A percentile compares a stretch with the other conserved stretches of the same genome.
phyloP scores from a whole-genome alignment of 1,140 invertebrate species.

The Globodera rostochiensis region DNA sequence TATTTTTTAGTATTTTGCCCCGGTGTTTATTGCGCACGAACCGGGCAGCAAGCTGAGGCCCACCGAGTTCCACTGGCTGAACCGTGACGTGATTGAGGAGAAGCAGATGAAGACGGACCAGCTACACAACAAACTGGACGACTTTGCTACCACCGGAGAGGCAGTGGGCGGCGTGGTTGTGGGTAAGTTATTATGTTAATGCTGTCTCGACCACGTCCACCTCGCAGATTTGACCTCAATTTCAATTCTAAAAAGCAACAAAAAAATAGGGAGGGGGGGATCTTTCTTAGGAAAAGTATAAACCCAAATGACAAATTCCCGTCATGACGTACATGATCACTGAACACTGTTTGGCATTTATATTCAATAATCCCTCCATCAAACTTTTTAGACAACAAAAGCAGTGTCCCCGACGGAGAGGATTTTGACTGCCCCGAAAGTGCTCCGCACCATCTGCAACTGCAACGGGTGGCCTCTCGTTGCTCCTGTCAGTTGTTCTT shows the following conservation, averaged over 20 bases:
- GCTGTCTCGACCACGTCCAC: neutral
- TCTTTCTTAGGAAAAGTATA: no score
- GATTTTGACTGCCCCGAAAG: neutral
- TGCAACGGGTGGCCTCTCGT: constrained; percentile 91
- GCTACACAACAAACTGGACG: constrained; percentile 50
- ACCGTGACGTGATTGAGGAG: constrained; percentile 66
- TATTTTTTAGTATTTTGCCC: constrained; percentile 80
- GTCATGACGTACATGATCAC: no score
- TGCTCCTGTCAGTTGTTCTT: constrained; percentile 98
- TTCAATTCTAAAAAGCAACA: neutral
- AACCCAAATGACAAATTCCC: no score
- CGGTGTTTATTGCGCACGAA: constrained; percentile 46
- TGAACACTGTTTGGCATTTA: no score
- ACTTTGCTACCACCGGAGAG: constrained; percentile 73
- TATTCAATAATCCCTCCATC: no score
- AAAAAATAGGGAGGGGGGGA: no score
- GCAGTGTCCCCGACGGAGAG: neutral
- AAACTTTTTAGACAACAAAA: constrained; percentile 19
- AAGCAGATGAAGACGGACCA: constrained; percentile 39
- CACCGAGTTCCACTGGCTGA: constrained; percentile 93
- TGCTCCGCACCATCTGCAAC: constrained; percentile 68
- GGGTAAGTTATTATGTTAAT: constrained; percentile 60
- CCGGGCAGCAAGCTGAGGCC: constrained; percentile 50
- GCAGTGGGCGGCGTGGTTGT: constrained; percentile 82
- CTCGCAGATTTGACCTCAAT: constrained; percentile 7